Evolutionary conservation across 2,888 invertebrate species (phyloP).

Genomic region (Eristalis intricaria): DNA sequence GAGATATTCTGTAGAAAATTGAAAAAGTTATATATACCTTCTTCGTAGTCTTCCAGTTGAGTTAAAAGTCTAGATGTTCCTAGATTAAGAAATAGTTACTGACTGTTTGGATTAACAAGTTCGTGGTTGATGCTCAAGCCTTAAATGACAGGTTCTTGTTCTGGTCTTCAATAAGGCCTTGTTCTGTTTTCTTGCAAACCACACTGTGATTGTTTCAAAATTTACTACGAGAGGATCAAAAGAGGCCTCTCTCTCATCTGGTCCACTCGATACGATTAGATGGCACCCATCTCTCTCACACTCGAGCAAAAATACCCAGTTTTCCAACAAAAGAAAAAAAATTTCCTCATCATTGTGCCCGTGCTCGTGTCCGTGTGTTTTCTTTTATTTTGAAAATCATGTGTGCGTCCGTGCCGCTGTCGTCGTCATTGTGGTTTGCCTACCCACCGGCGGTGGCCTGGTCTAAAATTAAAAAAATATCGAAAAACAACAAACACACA

Average conservation of each 20-base stretch:
- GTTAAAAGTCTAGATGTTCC: no score
- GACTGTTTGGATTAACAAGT: no score
- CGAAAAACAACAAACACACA: constrained; percentile 31
- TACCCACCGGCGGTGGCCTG: constrained; percentile 47
- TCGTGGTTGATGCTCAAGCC: no score
- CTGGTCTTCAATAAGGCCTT: no score
- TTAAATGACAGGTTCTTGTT: no score
- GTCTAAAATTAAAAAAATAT: constrained; percentile 60
- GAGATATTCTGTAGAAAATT: no score
- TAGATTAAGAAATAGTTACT: no score
- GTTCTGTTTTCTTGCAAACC: not conserved
- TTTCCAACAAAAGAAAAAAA: constrained; percentile 33
- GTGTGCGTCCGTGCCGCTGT: constrained; percentile 37
- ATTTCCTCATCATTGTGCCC: constrained; percentile 41
- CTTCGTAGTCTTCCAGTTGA: no score
- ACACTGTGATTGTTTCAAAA: constrained; percentile 14
- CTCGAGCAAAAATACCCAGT: constrained; percentile 15
- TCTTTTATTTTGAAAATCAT: constrained; percentile 32
- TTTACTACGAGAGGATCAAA: constrained; percentile 13
- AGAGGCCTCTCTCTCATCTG: not conserved
- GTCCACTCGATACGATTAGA: constrained; percentile 17
- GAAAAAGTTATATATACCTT: no score
- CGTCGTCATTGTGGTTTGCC: constrained; percentile 55
- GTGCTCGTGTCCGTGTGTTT: not conserved
- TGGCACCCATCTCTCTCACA: constrained; percentile 10